Evolutionary conservation across 2,888 invertebrate species (phyloP).

Genomic region (Malachius bipustulatus): DNA sequence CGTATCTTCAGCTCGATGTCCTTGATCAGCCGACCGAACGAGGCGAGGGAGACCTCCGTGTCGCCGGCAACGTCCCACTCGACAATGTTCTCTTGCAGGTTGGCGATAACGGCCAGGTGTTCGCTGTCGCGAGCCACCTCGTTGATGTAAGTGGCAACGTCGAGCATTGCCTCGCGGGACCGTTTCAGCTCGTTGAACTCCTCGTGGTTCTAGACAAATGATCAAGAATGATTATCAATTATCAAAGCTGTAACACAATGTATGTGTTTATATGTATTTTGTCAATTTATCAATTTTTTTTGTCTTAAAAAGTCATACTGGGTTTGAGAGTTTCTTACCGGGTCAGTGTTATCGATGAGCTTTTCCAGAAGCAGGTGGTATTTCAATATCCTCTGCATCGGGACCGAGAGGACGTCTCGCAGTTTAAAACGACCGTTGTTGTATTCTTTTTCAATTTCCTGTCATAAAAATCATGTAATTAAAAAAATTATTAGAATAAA

Average conservation of each 20-base stretch:
- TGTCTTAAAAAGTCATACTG: too few relatives aligned
- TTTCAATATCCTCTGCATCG: constrained; percentile 96
- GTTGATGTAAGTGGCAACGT: constrained; percentile 93
- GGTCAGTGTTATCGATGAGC: constrained; percentile 73
- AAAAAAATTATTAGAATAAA: too few relatives aligned
- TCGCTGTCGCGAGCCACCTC: constrained; percentile 96
- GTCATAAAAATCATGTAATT: constrained; percentile 27
- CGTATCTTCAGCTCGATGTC: constrained; percentile 92
- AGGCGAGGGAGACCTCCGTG: constrained; percentile 67
- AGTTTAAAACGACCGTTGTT: constrained; percentile 92
- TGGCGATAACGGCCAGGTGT: constrained; percentile 75
- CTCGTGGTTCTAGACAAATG: constrained; percentile 53
- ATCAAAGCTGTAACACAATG: constrained; percentile 7
- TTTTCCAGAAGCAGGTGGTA: constrained; percentile 91
- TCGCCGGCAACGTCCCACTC: constrained; percentile 61
- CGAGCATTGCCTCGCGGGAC: constrained; percentile 92
- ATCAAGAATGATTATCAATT: constrained; percentile 9
- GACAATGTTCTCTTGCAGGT: constrained; percentile 78
- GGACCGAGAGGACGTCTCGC: constrained; percentile 90
- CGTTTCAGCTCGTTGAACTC: constrained; percentile 72
- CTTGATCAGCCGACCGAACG: constrained; percentile 82
- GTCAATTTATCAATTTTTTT: too few relatives aligned
- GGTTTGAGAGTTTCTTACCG: constrained; percentile 45
- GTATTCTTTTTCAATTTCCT: constrained; percentile 88
- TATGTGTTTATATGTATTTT: not conserved